These are phyloP conservation scores for Gobio occitaniae DNA, from an alignment of 2,797 vertebrate genomes.

Conservation along the genomic window DNA sequence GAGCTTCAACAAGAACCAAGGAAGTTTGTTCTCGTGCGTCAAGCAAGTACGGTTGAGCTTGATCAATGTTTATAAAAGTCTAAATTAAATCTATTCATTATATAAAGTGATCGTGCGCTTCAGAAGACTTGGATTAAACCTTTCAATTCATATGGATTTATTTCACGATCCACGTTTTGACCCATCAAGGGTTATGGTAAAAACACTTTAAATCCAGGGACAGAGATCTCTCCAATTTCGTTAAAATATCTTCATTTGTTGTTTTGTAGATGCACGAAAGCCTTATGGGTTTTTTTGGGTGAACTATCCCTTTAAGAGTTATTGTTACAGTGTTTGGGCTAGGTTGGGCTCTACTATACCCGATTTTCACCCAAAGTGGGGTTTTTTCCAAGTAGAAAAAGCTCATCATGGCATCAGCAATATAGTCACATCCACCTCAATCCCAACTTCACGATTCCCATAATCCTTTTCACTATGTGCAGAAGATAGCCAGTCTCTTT, in stretches of 20 bases:
- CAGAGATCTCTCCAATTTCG: background rate
- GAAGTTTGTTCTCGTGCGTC: background rate
- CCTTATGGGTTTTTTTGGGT: background rate
- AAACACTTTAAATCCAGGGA: background rate
- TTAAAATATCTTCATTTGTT: background rate
- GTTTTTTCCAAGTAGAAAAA: background rate
- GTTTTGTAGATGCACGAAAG: background rate
- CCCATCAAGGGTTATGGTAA: background rate
- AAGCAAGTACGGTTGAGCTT: background rate
- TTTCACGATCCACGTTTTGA: background rate
- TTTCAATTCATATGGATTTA: background rate
- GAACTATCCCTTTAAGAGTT: background rate
- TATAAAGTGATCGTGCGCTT: too few relatives aligned
- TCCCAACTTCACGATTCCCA: slow-evolving; percentile 34
- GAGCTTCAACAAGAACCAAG: background rate
- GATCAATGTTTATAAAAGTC: background rate
- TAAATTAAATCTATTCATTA: background rate
- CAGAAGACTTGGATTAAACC: background rate
- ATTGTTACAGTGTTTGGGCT: background rate
- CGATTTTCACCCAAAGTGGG: background rate
- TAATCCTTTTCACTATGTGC: slow-evolving; percentile 39
- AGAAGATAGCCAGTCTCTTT: slow-evolving; percentile 47
- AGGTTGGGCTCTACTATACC: background rate
- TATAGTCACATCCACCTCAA: slow-evolving; percentile 11
- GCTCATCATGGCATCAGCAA: slow-evolving; percentile 8